These are phyloP conservation scores for Meta bourneti DNA, from an alignment of 2,888 invertebrate genomes.

Conservation along the genomic window DNA sequence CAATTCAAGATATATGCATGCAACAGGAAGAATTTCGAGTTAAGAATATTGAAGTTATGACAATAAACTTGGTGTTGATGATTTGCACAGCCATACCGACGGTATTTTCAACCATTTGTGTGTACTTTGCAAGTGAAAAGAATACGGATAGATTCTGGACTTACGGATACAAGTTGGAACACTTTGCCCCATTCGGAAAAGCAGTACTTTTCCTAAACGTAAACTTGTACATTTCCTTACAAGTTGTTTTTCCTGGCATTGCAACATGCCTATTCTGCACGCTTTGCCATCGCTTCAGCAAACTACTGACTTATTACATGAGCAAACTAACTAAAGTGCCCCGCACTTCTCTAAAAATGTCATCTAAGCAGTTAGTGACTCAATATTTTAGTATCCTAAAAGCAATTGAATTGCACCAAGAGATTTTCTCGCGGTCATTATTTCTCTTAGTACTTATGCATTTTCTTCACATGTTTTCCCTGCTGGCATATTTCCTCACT, in stretches of 20 bases:
- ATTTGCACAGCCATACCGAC: slow-evolving; percentile 16
- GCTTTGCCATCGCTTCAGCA: slow-evolving; percentile 16
- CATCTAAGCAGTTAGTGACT: slow-evolving; percentile 2
- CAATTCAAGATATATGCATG: neutral
- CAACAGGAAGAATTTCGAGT: neutral
- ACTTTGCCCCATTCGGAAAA: neutral
- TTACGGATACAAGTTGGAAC: slow-evolving; percentile 34
- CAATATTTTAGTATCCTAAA: slow-evolving; percentile 32
- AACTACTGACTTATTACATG: slow-evolving; percentile 9
- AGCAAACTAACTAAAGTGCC: neutral
- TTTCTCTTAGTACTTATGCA: slow-evolving; percentile 52
- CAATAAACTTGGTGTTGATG: neutral
- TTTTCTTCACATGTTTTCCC: slow-evolving; percentile 53
- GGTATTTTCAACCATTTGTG: slow-evolving; percentile 26
- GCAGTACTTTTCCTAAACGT: slow-evolving; percentile 28
- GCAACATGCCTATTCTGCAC: slow-evolving; percentile 35
- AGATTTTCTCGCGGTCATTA: slow-evolving; percentile 27
- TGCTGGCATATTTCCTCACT: slow-evolving; percentile 37
- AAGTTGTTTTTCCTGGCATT: slow-evolving; percentile 48
- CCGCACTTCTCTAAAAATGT: neutral
- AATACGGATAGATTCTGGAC: slow-evolving; percentile 45
- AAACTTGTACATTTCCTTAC: slow-evolving; percentile 30
- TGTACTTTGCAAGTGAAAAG: neutral
- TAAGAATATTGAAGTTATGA: neutral
- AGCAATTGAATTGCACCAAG: slow-evolving; percentile 15